These are phyloP conservation scores for Pantala flavescens DNA, from an alignment of 1,140 invertebrate genomes.

Conservation along the genomic window DNA sequence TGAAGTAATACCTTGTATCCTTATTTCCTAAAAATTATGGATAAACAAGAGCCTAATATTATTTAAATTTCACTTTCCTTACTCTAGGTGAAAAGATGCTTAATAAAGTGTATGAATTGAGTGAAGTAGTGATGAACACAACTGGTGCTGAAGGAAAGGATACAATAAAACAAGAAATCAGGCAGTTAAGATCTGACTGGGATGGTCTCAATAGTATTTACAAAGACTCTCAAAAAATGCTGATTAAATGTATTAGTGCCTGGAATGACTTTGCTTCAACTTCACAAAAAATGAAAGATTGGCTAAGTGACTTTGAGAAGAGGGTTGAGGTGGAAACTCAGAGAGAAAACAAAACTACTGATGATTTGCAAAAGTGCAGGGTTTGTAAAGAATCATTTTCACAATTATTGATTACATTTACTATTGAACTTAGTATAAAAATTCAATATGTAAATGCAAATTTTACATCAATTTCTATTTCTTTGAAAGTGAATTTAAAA, in stretches of 20 bases:
- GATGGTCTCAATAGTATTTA: slow-evolving; percentile 71
- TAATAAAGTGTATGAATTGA: slow-evolving; percentile 61
- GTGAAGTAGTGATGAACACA: slow-evolving; percentile 65
- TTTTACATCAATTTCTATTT: too few species aligned
- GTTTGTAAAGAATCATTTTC: slow-evolving; percentile 23
- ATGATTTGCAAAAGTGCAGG: slow-evolving; percentile 66
- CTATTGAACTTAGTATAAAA: neutral
- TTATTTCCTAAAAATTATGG: too few species aligned
- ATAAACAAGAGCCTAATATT: too few species aligned
- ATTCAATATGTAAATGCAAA: too few species aligned
- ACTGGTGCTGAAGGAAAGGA: slow-evolving; percentile 80
- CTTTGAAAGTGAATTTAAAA: too few species aligned
- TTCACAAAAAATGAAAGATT: slow-evolving; percentile 62
- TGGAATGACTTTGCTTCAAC: slow-evolving; percentile 78
- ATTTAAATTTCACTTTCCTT: slow-evolving; percentile 11
- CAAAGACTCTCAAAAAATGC: slow-evolving; percentile 61
- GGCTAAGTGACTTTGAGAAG: slow-evolving; percentile 62
- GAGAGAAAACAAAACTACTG: slow-evolving; percentile 66
- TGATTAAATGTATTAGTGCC: slow-evolving; percentile 68
- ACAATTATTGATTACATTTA: neutral
- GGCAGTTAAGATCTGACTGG: slow-evolving; percentile 76
- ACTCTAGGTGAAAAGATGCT: slow-evolving; percentile 53
- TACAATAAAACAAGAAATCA: slow-evolving; percentile 69
- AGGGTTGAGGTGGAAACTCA: slow-evolving; percentile 38
- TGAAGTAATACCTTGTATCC: too few species aligned